Evolutionary conservation across 2,888 invertebrate genomes (phyloP).

Genomic region (Drosophila birchii): DNA sequence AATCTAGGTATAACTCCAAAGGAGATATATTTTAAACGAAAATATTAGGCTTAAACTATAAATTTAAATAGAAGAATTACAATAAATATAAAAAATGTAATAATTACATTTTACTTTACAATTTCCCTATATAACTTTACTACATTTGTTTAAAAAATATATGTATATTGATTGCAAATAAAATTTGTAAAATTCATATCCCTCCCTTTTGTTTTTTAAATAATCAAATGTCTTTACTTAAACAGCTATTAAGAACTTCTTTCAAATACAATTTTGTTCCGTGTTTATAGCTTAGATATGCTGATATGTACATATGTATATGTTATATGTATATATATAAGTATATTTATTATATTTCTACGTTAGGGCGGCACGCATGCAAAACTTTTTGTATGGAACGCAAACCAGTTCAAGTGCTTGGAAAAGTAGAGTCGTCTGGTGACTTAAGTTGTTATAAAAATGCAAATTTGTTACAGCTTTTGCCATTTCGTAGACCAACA

Average conservation of each 20-base stretch:
- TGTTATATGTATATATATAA: background rate
- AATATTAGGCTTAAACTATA: too few relatives aligned
- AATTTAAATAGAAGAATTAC: too few relatives aligned
- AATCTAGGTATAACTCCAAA: background rate
- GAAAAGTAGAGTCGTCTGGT: constrained; percentile 61
- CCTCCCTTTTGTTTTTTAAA: too few relatives aligned
- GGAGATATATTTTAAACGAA: too few relatives aligned
- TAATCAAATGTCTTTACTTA: background rate
- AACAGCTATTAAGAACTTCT: background rate
- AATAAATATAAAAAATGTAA: too few relatives aligned
- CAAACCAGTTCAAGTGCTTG: constrained; percentile 60
- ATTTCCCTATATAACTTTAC: too few relatives aligned
- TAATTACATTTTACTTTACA: too few relatives aligned
- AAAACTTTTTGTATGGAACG: constrained; percentile 48
- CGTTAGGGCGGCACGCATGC: constrained; percentile 44
- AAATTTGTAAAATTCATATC: background rate
- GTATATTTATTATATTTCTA: constrained; percentile 25
- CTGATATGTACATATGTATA: constrained; percentile 28
- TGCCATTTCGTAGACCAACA: constrained; percentile 52
- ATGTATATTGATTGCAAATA: background rate
- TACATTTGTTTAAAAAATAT: too few relatives aligned
- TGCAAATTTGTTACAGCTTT: constrained; percentile 66
- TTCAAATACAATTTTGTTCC: constrained; percentile 6
- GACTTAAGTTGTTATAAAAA: constrained; percentile 69
- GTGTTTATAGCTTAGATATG: constrained; percentile 41